These are phyloP conservation scores for Pristionchus maxplancki DNA, from an alignment of 2,888 invertebrate species.

Conservation along the genomic window DNA sequence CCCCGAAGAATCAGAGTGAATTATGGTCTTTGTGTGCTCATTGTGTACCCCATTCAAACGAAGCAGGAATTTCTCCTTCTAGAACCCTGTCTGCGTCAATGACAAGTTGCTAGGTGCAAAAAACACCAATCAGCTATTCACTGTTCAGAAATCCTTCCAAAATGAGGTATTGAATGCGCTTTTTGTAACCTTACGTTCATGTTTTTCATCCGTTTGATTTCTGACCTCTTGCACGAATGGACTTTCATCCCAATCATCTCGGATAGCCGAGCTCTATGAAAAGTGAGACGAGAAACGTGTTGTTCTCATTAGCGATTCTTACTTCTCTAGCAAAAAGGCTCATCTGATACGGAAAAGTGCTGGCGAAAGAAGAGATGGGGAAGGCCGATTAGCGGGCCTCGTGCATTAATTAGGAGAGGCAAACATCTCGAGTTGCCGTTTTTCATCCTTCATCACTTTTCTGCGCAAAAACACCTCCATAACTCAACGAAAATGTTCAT, in stretches of 20 bases:
- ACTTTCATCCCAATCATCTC: background rate
- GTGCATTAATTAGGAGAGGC: background rate
- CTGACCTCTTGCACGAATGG: background rate
- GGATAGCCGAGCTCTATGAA: background rate
- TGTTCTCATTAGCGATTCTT: conserved; percentile 3
- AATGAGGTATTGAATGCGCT: background rate
- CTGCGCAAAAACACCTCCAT: background rate
- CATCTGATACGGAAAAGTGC: conserved; percentile 15
- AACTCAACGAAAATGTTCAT: background rate
- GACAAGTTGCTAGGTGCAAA: background rate
- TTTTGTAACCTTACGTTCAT: too few species aligned
- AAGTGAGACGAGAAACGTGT: background rate
- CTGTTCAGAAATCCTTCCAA: background rate
- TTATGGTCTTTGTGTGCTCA: background rate
- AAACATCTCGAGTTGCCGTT: background rate
- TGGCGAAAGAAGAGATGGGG: background rate
- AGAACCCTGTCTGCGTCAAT: too few species aligned
- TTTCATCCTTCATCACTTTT: background rate
- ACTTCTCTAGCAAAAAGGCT: background rate
- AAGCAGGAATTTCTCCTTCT: too few species aligned
- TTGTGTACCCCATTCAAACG: background rate
- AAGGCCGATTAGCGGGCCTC: background rate
- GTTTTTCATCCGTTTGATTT: background rate
- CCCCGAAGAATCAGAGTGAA: background rate
- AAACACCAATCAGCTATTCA: background rate